These are phyloP conservation scores for Euura lappo DNA, from an alignment of 1,140 invertebrate genomes.

Conservation along the genomic window DNA sequence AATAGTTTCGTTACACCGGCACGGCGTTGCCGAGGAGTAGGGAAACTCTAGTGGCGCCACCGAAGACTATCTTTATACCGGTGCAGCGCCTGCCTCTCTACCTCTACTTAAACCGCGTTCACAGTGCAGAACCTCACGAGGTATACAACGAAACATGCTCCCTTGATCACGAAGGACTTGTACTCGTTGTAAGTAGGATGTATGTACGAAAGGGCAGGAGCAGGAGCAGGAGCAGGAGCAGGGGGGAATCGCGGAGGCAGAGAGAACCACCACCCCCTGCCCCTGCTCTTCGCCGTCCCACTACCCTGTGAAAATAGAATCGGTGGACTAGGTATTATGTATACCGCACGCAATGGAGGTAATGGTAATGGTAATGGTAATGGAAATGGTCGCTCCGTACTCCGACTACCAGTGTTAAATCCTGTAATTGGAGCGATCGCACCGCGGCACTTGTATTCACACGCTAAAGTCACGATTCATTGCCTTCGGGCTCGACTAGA, in stretches of 20 bases:
- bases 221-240: neutral
- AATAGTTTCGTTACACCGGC: neutral
- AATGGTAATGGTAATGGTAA: neutral
- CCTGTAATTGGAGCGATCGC: slow-evolving; percentile 50
- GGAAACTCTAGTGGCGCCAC: neutral
- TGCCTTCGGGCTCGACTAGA: too few relatives aligned
- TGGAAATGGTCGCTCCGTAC: too few relatives aligned
- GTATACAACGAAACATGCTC: neutral
- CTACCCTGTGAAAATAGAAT: too few relatives aligned
- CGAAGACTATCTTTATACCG: too few relatives aligned
- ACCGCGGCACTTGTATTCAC: slow-evolving; percentile 47
- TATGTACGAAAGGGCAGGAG: neutral
- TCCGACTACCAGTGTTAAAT: neutral
- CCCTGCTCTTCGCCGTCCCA: too few relatives aligned
- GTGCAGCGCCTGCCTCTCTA: too few relatives aligned
- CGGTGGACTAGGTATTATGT: too few relatives aligned
- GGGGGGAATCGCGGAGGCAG: too few relatives aligned
- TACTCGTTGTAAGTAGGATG: neutral
- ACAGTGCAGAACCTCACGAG: neutral
- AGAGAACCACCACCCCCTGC: too few relatives aligned
- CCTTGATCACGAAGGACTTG: slow-evolving; percentile 2
- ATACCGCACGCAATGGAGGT: too few relatives aligned
- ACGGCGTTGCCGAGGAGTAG: neutral
- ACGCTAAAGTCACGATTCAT: slow-evolving; percentile 44
- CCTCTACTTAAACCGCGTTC: too few relatives aligned